phyloP scores from a whole-genome alignment of 2,113 vertebrate species.

The Buteo buteo region DNA sequence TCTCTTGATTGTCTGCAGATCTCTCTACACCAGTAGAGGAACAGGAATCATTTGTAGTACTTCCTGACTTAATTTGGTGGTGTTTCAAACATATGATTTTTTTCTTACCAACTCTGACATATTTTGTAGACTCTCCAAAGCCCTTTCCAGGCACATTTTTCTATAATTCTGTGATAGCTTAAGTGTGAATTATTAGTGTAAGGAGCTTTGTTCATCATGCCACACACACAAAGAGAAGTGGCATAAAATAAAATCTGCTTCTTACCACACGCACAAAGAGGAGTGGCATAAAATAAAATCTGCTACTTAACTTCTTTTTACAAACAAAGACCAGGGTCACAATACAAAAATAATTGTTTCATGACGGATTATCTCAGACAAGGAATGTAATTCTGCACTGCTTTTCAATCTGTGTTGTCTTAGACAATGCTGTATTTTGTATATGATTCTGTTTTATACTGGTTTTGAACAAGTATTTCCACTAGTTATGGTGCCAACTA shows the following conservation, averaged over 20 bases:
- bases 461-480: neutral
- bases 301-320: neutral
- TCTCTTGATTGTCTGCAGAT: slow-evolving; percentile 29
- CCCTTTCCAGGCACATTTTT: neutral
- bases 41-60: neutral
- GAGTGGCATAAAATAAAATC: neutral
- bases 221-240: neutral
- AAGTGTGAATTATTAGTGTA: neutral
- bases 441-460: neutral
- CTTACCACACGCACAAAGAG: neutral
- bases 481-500: neutral
- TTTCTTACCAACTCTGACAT: neutral
- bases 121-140: neutral
- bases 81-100: neutral
- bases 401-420: neutral
- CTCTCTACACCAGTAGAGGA: neutral
- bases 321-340: neutral
- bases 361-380: neutral
- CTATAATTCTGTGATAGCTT: neutral
- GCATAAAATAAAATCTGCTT: neutral
- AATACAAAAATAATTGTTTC: neutral
- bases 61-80: neutral
- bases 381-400: neutral
- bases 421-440: neutral
- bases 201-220: neutral